These are phyloP conservation scores for Pelusios castaneus DNA, from an alignment of 2,113 vertebrate species.

Conservation along the genomic window DNA sequence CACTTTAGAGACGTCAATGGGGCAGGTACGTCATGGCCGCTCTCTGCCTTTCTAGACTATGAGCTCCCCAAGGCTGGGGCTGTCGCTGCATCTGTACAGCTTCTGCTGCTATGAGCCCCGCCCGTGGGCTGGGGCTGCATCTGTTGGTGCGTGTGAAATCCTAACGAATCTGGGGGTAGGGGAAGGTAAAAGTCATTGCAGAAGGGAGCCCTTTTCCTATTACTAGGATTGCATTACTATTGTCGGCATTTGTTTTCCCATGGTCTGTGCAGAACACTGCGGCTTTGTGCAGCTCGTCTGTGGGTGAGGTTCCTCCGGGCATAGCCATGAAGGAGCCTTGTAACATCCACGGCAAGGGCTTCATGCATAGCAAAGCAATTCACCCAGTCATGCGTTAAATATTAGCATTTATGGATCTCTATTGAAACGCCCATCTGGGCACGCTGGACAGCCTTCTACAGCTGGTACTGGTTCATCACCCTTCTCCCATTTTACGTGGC, in stretches of 20 bases:
- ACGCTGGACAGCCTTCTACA: neutral
- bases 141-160: neutral
- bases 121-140: neutral
- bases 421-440: neutral
- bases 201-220: neutral
- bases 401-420: neutral
- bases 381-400: neutral
- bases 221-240: neutral
- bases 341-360: neutral
- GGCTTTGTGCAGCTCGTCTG: neutral
- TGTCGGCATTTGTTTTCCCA: neutral
- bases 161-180: neutral
- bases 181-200: neutral
- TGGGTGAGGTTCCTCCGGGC: neutral
- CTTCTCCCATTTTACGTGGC: neutral
- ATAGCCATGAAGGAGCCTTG: neutral
- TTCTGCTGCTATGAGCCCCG: neutral
- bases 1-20: neutral
- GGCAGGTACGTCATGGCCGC: neutral
- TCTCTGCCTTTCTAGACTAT: neutral
- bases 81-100: neutral
- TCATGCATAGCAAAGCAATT: neutral
- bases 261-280: neutral
- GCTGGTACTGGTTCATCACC: neutral
- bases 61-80: neutral